Percentiles rank a stretch among this genome's conserved stretches.
phyloP scores from a whole-genome alignment of 2,113 vertebrate genomes.

The Fregata magnificens region DNA sequence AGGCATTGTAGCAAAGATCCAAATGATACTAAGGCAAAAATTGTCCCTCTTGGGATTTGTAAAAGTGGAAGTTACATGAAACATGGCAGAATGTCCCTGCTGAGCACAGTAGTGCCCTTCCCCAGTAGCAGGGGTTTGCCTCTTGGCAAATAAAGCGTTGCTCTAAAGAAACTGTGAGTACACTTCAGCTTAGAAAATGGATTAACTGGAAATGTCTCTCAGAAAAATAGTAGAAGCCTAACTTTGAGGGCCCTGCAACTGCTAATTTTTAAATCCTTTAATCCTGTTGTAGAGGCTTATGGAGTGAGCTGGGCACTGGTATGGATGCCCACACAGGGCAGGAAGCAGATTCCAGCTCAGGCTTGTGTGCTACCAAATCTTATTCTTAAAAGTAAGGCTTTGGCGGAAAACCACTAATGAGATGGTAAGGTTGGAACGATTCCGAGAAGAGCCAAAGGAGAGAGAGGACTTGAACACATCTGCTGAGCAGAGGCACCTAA shows the following conservation, averaged over 20 bases:
- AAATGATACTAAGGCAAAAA: not conserved
- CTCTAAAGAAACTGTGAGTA: not conserved
- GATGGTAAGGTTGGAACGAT: not conserved
- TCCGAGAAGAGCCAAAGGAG: not conserved
- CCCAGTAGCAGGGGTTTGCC: not conserved
- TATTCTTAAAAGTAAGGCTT: not conserved
- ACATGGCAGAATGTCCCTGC: not conserved
- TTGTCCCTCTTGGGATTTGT: not conserved
- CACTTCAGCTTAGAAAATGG: not conserved
- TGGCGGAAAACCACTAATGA: not conserved
- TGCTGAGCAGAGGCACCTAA: not conserved
- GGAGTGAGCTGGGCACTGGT: not conserved
- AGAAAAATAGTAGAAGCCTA: not conserved
- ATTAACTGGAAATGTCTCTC: not conserved
- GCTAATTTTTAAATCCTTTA: not conserved
- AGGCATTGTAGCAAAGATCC: not conserved
- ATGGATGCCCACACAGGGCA: rapidly evolving
- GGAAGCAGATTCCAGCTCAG: not conserved
- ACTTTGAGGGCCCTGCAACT: not conserved
- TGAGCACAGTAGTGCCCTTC: not conserved
- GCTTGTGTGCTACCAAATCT: not conserved
- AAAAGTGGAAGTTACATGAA: not conserved
- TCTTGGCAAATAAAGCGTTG: not conserved
- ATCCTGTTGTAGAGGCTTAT: not conserved
- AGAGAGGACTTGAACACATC: too few relatives aligned